Conservation (phyloP, 2,113 vertebrate genomes). For the Tragelaphus scriptus region DNA sequence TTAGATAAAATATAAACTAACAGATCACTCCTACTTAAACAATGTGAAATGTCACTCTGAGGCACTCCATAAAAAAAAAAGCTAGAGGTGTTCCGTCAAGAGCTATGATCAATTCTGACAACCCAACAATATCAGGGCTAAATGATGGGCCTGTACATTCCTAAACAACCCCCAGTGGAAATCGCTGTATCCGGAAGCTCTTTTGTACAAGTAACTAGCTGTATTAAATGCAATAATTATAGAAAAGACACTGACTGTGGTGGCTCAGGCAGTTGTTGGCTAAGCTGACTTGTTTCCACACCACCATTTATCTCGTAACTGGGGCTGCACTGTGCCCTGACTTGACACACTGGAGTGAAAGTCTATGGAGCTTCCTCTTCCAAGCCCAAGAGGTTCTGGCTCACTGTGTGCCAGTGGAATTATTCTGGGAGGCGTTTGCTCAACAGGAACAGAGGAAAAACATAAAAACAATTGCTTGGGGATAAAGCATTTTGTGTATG, state of each 20-base stretch:
- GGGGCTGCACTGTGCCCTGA: not conserved
- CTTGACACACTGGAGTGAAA: constrained; percentile 30
- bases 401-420: not conserved
- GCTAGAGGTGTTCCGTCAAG: constrained; percentile 84
- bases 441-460: constrained; percentile 37
- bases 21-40: constrained; percentile 88
- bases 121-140: constrained; percentile 84
- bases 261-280: constrained; percentile 74
- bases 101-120: constrained; percentile 88
- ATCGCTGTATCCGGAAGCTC: constrained; percentile 82
- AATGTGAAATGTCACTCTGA: constrained; percentile 85
- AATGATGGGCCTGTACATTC: constrained; percentile 85
- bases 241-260: constrained; percentile 78
- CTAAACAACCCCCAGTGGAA: constrained; percentile 83
- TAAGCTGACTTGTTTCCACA: constrained; percentile 67
- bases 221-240: constrained; percentile 86
- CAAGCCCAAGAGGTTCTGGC: not conserved
- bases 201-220: constrained; percentile 85
- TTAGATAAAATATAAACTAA: constrained; percentile 89
- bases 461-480: constrained; percentile 7
- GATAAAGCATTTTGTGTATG: not conserved
- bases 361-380: not conserved
- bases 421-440: constrained; percentile 21
- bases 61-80: constrained; percentile 79
- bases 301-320: constrained; percentile 61